Percentiles rank a stretch among this genome's conserved stretches.
Conservation (phyloP, 2,888 invertebrate species). For the Orthosia incerta region DNA sequence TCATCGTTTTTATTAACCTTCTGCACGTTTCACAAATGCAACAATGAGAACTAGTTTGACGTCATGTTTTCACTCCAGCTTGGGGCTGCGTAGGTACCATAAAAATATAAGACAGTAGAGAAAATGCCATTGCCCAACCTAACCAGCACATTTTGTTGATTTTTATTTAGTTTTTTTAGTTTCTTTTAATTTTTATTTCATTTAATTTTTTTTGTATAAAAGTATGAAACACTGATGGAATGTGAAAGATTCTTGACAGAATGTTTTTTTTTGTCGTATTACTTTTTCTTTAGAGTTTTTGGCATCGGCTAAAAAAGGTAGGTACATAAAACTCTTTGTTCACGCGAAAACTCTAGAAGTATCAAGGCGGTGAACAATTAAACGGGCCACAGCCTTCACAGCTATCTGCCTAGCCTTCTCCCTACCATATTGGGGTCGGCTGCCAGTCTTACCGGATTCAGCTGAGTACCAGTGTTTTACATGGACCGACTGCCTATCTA, state of each 20-base stretch:
- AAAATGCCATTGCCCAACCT: conserved; percentile 84
- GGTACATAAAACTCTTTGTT: conserved; percentile 28
- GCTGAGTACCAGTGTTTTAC: too few species aligned
- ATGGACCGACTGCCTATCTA: too few species aligned
- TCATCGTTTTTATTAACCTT: background rate
- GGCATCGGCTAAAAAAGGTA: background rate
- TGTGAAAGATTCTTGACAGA: conserved; percentile 15
- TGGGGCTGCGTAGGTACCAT: conserved; percentile 67
- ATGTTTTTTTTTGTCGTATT: conserved; percentile 13
- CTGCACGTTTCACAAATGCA: background rate
- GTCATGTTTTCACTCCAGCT: conserved; percentile 30
- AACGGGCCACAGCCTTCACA: background rate
- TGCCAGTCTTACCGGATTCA: too few species aligned
- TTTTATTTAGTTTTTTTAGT: conserved; percentile 18
- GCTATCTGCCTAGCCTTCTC: too few species aligned
- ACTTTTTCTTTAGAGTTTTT: background rate
- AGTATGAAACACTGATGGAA: conserved; percentile 19
- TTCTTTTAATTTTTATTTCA: conserved; percentile 43
- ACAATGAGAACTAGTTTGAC: background rate
- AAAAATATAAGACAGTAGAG: conserved; percentile 81
- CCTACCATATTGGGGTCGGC: too few species aligned
- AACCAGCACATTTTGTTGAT: conserved; percentile 81
- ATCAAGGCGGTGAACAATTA: background rate
- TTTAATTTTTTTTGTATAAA: conserved; percentile 39
- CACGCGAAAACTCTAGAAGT: too few species aligned